Evolutionary conservation across 2,888 invertebrate genomes (phyloP), one percentile per base, ranked within the genome.

Genomic region (Dermolepida albohirtum): DNA sequence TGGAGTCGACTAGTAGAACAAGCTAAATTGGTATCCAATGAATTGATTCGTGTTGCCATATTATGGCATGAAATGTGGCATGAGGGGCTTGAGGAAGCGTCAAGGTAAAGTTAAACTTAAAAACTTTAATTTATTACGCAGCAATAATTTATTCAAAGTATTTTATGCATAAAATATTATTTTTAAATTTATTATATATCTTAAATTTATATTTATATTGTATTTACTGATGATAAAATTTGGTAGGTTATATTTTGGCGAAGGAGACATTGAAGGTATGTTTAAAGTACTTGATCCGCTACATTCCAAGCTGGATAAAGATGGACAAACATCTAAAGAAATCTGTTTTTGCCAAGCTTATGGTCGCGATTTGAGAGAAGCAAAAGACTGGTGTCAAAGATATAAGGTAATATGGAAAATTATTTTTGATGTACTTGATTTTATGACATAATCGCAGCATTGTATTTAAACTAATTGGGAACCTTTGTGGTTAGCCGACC

Each of bases 31-130:
- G 97, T 96, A 70, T 92, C 97, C 50, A 98, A 98, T 77, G 99
- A 99, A 83, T 86, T 99, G 55, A 98, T 99, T 68, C 87, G 98
- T 64, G 97, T 98, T 0, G 98, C 99, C 1, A 99, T 99, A 73
- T 85, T 99, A 14, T 99, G 99, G 99, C 98, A 99, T 79, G 99
- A 99, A 82, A 91, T 97, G 78, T 99, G 99, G 99, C 97, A 98
- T 80, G 99, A 99, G 82, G 98, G 97, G 0, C 84, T 99, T 16
- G 95, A 95, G 77, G 98, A 98, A 81, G 98, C 98, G 0, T 95
- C 95, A 5, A 85, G 93, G 80, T 66, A 72, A 22, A 22, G 4
- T 22, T 22, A 22, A 4, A 1, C 22, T 22, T 22, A 22, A 1
- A 22, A 22, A 22, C 22, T 2, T 22, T 2, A 22, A 4, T n/a